Evolutionary conservation across 2,888 invertebrate genomes (phyloP).

Genomic region (Tuta absoluta): DNA sequence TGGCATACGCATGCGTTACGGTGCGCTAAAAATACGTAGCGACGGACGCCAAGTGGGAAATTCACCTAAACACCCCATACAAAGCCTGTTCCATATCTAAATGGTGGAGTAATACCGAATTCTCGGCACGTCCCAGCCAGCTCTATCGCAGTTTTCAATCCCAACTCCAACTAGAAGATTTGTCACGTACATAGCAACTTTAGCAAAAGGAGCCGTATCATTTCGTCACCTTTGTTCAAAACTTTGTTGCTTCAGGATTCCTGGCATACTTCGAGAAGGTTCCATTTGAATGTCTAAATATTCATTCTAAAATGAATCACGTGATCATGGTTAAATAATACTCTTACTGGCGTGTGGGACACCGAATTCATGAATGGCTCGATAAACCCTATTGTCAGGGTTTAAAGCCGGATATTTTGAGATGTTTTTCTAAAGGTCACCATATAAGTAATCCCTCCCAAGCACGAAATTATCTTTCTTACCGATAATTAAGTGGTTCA

Average conservation of each 20-base stretch:
- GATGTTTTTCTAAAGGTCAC: too few relatives aligned
- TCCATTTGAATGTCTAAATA: background rate
- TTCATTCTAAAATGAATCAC: background rate
- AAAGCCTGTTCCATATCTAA: conserved; percentile 59
- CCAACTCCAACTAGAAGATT: conserved; percentile 76
- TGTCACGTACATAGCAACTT: conserved; percentile 78
- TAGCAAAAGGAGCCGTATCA: conserved; percentile 71
- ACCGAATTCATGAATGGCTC: too few relatives aligned
- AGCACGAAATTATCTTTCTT: too few relatives aligned
- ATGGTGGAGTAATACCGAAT: conserved; percentile 66
- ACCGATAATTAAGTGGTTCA: too few relatives aligned
- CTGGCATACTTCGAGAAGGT: background rate
- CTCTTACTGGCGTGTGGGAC: too few relatives aligned
- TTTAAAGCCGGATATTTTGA: too few relatives aligned
- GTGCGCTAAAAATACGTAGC: too few relatives aligned
- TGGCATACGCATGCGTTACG: too few relatives aligned
- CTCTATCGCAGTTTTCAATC: conserved; percentile 81
- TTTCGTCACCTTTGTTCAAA: conserved; percentile 68
- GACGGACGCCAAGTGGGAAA: too few relatives aligned
- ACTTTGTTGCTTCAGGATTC: conserved; percentile 36
- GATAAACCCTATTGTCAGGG: too few relatives aligned
- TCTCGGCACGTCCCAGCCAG: conserved; percentile 69
- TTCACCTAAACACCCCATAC: conserved; percentile 1
- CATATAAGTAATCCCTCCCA: too few relatives aligned
- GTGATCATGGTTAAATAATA: too few relatives aligned